Evolutionary conservation across 2,888 invertebrate genomes (phyloP).

Genomic region (Caenorhabditis macrosperma): DNA sequence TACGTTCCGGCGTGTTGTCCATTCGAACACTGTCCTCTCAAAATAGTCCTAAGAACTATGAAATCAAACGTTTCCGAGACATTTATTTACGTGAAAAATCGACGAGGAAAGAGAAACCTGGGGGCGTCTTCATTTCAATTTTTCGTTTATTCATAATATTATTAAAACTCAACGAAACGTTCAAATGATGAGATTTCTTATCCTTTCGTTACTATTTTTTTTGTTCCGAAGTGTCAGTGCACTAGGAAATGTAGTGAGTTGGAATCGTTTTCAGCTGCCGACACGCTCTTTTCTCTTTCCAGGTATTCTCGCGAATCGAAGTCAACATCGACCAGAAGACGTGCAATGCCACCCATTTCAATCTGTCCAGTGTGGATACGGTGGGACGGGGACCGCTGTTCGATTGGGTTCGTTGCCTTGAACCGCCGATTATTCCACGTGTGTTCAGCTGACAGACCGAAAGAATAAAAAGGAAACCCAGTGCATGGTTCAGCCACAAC

Average conservation of each 20-base stretch:
- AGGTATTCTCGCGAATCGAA: background rate
- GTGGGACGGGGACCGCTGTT: background rate
- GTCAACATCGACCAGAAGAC: background rate
- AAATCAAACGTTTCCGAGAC: too few relatives aligned
- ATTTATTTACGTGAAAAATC: too few relatives aligned
- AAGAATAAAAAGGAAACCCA: background rate
- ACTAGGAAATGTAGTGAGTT: background rate
- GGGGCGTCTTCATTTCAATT: background rate
- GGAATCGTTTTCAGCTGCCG: background rate
- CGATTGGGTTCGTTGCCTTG: background rate
- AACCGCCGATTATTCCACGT: background rate
- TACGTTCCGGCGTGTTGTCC: too few relatives aligned
- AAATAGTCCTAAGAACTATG: too few relatives aligned
- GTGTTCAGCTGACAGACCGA: background rate
- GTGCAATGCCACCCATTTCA: background rate
- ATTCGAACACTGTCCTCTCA: too few relatives aligned
- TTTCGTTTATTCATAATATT: background rate
- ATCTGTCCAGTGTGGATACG: background rate
- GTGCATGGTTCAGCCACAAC: background rate
- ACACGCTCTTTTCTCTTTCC: background rate
- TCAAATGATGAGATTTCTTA: background rate
- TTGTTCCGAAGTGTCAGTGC: background rate
- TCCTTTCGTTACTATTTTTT: conserved; percentile 1
- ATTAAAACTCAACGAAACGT: background rate
- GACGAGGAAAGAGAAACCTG: background rate